These are phyloP conservation scores for Drosophila nr. perissopoda DNA, from an alignment of 2,888 invertebrate genomes.

Conservation along the genomic window DNA sequence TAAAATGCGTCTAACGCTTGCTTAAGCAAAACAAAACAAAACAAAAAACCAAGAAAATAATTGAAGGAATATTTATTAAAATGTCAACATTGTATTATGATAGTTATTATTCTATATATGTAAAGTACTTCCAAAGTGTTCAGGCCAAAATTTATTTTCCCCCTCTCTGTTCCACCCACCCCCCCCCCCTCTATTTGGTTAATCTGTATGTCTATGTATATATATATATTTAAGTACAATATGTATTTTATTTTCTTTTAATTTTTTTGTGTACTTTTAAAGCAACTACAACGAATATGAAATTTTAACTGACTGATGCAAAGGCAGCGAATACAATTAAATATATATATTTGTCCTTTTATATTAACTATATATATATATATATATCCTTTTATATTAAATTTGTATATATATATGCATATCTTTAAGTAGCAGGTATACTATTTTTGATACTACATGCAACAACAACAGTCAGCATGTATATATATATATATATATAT, in stretches of 20 bases:
- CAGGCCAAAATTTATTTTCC: conserved; percentile 73
- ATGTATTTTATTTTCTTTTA: conserved; percentile 15
- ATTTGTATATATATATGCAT: background rate
- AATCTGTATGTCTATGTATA: conserved; percentile 28
- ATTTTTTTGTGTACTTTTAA: conserved; percentile 23
- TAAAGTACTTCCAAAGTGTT: conserved; percentile 77
- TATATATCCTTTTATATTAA: conserved; percentile 1
- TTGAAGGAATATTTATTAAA: conserved; percentile 41
- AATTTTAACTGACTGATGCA: conserved; percentile 60
- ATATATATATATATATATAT: conserved; percentile 1
- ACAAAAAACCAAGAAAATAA: conserved; percentile 20
- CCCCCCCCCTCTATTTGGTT: conserved; percentile 8
- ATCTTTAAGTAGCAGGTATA: conserved; percentile 32
- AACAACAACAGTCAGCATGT: conserved; percentile 16
- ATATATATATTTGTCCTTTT: conserved; percentile 8
- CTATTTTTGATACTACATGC: conserved; percentile 49
- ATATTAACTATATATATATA: background rate
- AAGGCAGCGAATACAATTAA: conserved; percentile 49
- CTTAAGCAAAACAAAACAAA: conserved; percentile 19
- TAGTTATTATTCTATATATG: conserved; percentile 34
- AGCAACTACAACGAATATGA: conserved; percentile 52
- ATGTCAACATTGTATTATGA: conserved; percentile 48
- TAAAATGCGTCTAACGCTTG: conserved; percentile 49
- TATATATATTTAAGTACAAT: conserved; percentile 24
- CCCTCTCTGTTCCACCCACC: background rate